These are phyloP conservation scores for Tarsius wallacei DNA, from an alignment of 2,797 vertebrate species.

Conservation along the genomic window DNA sequence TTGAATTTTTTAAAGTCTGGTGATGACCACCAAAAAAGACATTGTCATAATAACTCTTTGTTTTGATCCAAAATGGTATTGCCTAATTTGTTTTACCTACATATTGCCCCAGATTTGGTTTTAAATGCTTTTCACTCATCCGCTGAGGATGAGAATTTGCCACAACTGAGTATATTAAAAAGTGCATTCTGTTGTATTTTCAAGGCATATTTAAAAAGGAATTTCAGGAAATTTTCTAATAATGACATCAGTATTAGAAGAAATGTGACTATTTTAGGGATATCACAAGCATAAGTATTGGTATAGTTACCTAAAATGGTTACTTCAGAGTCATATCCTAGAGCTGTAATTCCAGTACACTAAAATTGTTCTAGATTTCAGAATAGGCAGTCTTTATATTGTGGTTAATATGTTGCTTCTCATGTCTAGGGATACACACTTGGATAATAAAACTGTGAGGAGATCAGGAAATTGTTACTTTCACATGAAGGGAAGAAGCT, in stretches of 20 bases:
- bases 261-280: background rate
- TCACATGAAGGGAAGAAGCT: background rate
- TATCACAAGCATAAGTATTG: background rate
- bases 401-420: background rate
- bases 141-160: background rate
- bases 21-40: background rate
- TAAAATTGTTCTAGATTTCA: background rate
- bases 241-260: background rate
- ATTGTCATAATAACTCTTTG: background rate
- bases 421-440: background rate
- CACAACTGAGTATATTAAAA: background rate
- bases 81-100: background rate
- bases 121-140: background rate
- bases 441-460: background rate
- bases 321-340: background rate
- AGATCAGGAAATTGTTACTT: background rate
- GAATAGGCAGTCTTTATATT: background rate
- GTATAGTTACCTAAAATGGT: constrained; percentile 37
- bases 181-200: background rate
- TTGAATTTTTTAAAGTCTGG: background rate
- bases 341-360: background rate
- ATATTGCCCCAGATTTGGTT: background rate
- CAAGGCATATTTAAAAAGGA: constrained; percentile 35
- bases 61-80: background rate
- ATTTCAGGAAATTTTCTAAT: background rate